Conservation (phyloP, 2,888 invertebrate species). For the Acleris sparsana region DNA sequence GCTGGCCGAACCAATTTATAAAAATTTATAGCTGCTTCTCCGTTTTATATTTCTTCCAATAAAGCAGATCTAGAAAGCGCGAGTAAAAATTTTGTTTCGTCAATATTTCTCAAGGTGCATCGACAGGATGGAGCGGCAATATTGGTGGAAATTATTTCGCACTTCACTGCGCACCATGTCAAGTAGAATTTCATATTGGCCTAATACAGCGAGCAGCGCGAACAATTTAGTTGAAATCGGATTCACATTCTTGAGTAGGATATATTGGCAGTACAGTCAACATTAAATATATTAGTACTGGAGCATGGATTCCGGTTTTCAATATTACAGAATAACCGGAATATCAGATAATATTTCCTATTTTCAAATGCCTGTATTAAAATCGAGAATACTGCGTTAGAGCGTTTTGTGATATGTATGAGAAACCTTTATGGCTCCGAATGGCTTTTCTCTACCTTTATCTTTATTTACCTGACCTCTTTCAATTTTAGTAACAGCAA, state of each 20-base stretch:
- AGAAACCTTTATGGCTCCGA: too few species aligned
- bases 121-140: constrained; percentile 27
- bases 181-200: constrained; percentile 30
- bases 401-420: too few species aligned
- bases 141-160: constrained; percentile 30
- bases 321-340: background rate
- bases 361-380: too few species aligned
- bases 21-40: background rate
- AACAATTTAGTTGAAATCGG: background rate
- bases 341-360: too few species aligned
- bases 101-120: constrained; percentile 12
- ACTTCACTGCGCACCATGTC: constrained; percentile 34
- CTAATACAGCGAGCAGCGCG: constrained; percentile 1
- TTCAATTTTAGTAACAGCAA: too few species aligned
- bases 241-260: background rate
- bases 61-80: background rate
- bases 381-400: too few species aligned
- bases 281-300: background rate
- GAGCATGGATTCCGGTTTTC: background rate
- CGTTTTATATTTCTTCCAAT: too few species aligned
- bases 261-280: background rate
- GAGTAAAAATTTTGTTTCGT: constrained; percentile 1
- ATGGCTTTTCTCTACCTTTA: too few species aligned
- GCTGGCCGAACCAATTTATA: background rate
- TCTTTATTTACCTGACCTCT: too few species aligned